A percentile compares a stretch with the other conserved stretches of the same genome.
phyloP scores from a whole-genome alignment of 2,797 vertebrate species.

The Enoplosus armatus region DNA sequence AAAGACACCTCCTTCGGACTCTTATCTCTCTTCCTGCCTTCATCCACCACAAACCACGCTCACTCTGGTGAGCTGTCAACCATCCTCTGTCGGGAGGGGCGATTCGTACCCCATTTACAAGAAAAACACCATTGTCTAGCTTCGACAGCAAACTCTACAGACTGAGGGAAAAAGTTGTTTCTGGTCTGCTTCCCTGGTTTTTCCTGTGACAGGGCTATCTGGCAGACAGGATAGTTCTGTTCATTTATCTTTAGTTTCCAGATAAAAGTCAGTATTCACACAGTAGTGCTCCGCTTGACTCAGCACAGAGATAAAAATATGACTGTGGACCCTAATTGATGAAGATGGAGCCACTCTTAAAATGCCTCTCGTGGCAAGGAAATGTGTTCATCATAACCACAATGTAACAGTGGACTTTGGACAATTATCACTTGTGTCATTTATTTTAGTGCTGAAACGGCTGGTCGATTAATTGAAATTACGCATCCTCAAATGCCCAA shows the following conservation, averaged over 20 bases:
- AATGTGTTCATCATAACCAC: neutral
- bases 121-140: conserved; percentile 74
- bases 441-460: neutral
- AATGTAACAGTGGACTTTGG: neutral
- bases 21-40: conserved; percentile 63
- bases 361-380: neutral
- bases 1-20: conserved; percentile 10
- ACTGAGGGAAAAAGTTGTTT: conserved; percentile 43
- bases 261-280: conserved; percentile 25
- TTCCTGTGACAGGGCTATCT: conserved; percentile 48
- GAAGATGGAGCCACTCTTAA: neutral
- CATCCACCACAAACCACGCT: conserved; percentile 23
- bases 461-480: neutral
- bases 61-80: conserved; percentile 24
- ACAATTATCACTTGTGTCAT: neutral
- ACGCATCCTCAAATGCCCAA: neutral
- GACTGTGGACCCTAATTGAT: neutral
- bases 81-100: conserved; percentile 22
- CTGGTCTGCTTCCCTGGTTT: conserved; percentile 47
- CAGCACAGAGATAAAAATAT: neutral
- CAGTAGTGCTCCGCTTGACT: neutral
- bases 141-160: conserved; percentile 49
- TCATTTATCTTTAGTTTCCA: conserved; percentile 48
- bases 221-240: conserved; percentile 27
- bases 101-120: conserved; percentile 34